Base-by-base conservation (phyloP, 2,113 vertebrate species). In the Chauna torquata region DNA sequence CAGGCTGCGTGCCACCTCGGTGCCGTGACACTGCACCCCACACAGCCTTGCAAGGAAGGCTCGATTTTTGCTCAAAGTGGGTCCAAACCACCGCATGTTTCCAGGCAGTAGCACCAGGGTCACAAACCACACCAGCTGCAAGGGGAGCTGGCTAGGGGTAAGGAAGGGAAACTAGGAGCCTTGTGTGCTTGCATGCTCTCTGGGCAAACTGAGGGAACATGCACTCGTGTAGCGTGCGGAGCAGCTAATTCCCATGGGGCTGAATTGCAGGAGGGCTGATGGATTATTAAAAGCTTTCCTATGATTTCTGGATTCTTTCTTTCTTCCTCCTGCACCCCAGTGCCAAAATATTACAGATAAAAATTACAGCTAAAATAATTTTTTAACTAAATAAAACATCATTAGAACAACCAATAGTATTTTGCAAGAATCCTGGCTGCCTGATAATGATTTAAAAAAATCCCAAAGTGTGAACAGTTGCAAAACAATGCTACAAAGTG, bases 351-450 rank as follows among this genome's bases (percentile, higher is more conserved):
- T 22, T 62, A 94, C 34, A 54, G 68, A 69, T 30, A 57, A 70
- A 90, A 90, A 47, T 66, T 78, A 86, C 72, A 84, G 77, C 68
- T 86, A 25, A 70, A 92, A 44, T 8, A 57, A 65, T 74, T 65
- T 44, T 92, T 74, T 86, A 94, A 77, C 25, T 5, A 81, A 81
- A 91, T 70, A 84, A 91, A 94, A 66, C 13, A 52, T 36, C 59
- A 92, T 70, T 95, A 70, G 70, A 88, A 62, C 36, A 88, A 89
- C 49, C 81, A 77, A 61, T 2, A 57, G 77, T 54, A 52, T 76
- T 91, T 42, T 77, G 64, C 62, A 89, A 66, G 72, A 83, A 52
- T 59, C 36, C 68, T 25, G 40, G 16, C 30, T 84, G 86, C 27
- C 72, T 70, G 40, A 38, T 55, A 36, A 38, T 9, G 32, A 58